Percentiles rank a stretch among this genome's conserved stretches.
Evolutionary conservation across 2,888 invertebrate species (phyloP).

Genomic region (Glaucopsyche alexis): DNA sequence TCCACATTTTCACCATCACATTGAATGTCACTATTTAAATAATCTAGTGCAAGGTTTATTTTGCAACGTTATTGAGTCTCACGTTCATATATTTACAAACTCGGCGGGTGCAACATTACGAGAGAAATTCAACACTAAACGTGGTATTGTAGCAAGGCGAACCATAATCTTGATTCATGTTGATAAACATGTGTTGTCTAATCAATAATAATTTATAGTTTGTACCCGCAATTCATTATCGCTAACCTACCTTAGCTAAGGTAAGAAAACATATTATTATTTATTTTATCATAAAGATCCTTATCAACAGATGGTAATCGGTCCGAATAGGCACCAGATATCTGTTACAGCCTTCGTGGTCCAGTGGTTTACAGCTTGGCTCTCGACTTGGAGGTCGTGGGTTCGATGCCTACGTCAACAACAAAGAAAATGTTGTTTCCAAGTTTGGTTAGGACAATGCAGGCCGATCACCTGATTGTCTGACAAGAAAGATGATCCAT

Average conservation of each 20-base stretch:
- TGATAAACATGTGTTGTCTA: constrained; percentile 9
- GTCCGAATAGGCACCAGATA: neutral
- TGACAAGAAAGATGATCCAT: too few species aligned
- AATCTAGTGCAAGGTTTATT: constrained; percentile 41
- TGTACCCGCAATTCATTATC: neutral
- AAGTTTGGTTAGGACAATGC: too few species aligned
- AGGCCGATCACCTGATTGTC: too few species aligned
- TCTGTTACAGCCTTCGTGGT: too few species aligned
- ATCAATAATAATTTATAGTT: constrained; percentile 13
- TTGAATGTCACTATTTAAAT: constrained; percentile 34
- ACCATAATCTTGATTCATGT: constrained; percentile 2
- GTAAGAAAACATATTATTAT: neutral
- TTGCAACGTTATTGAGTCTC: constrained; percentile 27
- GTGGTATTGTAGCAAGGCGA: neutral
- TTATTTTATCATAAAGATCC: neutral
- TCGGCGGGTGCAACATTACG: neutral
- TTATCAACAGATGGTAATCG: neutral
- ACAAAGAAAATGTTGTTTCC: too few species aligned
- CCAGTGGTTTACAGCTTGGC: too few species aligned
- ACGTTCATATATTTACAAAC: constrained; percentile 23
- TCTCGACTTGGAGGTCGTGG: too few species aligned
- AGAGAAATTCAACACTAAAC: constrained; percentile 10
- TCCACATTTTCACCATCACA: constrained; percentile 46
- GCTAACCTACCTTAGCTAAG: neutral
- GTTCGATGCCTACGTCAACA: too few species aligned